These are phyloP conservation scores for Podotricha telesiphe DNA, from an alignment of 2,888 invertebrate genomes.

Conservation along the genomic window DNA sequence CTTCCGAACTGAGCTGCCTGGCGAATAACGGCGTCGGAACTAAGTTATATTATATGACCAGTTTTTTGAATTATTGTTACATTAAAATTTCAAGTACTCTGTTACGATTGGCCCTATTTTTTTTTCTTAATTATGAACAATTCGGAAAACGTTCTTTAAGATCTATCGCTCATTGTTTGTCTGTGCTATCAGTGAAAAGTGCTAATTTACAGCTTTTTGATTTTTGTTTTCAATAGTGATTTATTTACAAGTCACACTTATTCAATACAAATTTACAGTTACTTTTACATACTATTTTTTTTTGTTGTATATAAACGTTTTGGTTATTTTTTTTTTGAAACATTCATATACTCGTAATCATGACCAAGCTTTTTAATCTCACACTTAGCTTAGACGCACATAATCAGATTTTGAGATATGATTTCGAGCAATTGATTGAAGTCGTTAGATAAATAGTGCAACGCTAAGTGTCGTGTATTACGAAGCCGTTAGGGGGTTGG, in stretches of 20 bases:
- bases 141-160: slow-evolving; percentile 45
- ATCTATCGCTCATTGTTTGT: slow-evolving; percentile 35
- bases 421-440: too few species aligned
- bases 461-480: slow-evolving; percentile 22
- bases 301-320: slow-evolving; percentile 15
- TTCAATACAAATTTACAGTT: neutral
- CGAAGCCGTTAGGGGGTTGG: slow-evolving; percentile 23
- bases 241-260: slow-evolving; percentile 28
- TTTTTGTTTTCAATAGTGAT: slow-evolving; percentile 37
- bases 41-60: neutral
- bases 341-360: slow-evolving; percentile 15
- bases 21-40: neutral
- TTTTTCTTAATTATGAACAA: neutral
- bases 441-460: neutral
- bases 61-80: neutral
- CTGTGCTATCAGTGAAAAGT: slow-evolving; percentile 37
- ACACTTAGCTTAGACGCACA: neutral
- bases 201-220: slow-evolving; percentile 41
- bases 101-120: slow-evolving; percentile 31
- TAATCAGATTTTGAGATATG: neutral
- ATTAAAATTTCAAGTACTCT: too few species aligned
- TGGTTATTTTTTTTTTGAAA: neutral
- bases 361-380: slow-evolving; percentile 1
- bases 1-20: slow-evolving; percentile 38
- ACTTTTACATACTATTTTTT: neutral